Conservation (phyloP, 1,140 invertebrate genomes). For the Pomacea maculata region DNA sequence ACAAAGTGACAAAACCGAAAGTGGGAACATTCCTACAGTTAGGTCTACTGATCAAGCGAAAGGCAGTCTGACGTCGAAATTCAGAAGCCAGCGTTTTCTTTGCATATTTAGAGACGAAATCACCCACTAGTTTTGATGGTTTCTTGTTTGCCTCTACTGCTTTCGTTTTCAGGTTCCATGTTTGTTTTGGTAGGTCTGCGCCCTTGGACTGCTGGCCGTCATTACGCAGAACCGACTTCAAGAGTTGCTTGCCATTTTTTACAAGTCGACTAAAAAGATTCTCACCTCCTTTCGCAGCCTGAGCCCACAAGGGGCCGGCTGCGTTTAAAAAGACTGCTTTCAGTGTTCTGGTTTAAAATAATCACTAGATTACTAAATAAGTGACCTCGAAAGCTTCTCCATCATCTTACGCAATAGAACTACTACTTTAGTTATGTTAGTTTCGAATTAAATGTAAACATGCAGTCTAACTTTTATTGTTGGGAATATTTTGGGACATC, state of each 20-base stretch:
- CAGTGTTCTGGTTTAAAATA: background rate
- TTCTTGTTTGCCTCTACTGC: background rate
- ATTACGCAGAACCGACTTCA: constrained; percentile 6
- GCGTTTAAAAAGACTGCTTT: constrained; percentile 16
- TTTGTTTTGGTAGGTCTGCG: constrained; percentile 14
- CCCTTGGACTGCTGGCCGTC: background rate
- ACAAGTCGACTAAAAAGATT: constrained; percentile 6
- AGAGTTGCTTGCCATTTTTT: constrained; percentile 15
- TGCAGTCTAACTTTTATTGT: too few species aligned
- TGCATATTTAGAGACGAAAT: constrained; percentile 4
- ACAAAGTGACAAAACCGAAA: constrained; percentile 34
- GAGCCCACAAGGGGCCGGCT: constrained; percentile 26
- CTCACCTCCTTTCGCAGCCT: constrained; percentile 23
- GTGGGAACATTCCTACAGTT: constrained; percentile 28
- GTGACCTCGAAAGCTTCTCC: too few species aligned
- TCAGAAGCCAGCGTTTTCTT: constrained; percentile 31
- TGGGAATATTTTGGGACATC: too few species aligned
- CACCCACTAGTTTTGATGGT: constrained; percentile 6
- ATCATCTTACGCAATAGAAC: too few species aligned
- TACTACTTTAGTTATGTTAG: too few species aligned
- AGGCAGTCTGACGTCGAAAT: constrained; percentile 34
- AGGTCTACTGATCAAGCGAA: constrained; percentile 20
- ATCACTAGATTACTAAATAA: too few species aligned
- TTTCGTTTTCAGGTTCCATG: background rate
- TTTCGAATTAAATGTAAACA: too few species aligned